Evolutionary conservation across 2,113 vertebrate genomes (phyloP), one percentile per base, ranked within the genome.

Genomic region (Cricetomys ansorgei): DNA sequence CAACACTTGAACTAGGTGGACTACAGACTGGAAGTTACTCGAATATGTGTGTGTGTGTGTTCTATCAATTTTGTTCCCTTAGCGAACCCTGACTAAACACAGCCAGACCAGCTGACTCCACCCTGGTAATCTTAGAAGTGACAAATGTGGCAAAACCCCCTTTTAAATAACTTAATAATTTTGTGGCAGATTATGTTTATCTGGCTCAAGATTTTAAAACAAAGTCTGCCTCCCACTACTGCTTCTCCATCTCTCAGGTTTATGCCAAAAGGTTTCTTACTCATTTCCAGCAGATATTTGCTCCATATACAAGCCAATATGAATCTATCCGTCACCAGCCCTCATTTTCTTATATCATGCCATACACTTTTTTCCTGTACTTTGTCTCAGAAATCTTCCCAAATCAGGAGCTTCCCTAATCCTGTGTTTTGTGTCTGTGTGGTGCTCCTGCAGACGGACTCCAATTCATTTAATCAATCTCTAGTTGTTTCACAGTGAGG

Each of bases 121-220:
- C 3, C 43, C 64, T 86, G 45, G 81, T 4, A 48, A 67, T n/a
- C 31, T 34, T 34, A 34, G 65, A 70, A 48, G 65, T 53, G 34
- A 69, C 34, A 87, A 50, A 25, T 29, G 4, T 69, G 45, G 65
- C 64, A 53, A 31, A 69, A 69, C 45, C 34, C 4, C 79, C 50
- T 76, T 79, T 17, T 16, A 85, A 80, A 79, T 13, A 67, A 79
- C 55, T 65, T 40, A 40, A 29, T 43, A 80, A 10, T 65, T 85
- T 91, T 53, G 5, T 64, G 34, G 62, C 91, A 62, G 57, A 89
- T 34, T 62, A 59, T 75, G 75, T 55, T 86, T 62, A 87, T 67
- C 73, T 79, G 80, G 69, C 80, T 77, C 79, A 62, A 95, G 59
- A 86, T 69, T 53, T 87, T 53, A 70, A 86, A 53, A 69, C 55